Evolutionary conservation across 2,797 vertebrate species (phyloP).

Genomic region (Myotis vivesi): DNA sequence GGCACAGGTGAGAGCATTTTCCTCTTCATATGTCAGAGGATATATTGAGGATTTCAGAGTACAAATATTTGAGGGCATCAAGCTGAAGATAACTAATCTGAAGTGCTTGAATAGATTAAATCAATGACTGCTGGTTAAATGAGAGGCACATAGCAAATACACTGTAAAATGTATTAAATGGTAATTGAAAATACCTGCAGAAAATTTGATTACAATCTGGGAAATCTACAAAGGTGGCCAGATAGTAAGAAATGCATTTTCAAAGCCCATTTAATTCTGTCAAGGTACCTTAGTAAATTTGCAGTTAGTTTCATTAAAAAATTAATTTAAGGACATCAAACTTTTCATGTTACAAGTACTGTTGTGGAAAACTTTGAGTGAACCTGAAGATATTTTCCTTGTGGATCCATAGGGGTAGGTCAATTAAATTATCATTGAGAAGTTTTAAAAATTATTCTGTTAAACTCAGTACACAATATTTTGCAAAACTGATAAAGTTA

Average conservation of each 20-base stretch:
- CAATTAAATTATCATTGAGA: conserved; percentile 16
- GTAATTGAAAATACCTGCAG: conserved; percentile 71
- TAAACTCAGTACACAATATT: not conserved
- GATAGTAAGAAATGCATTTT: conserved; percentile 65
- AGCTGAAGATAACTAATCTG: not conserved
- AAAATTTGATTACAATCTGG: conserved; percentile 65
- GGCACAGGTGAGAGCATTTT: not conserved
- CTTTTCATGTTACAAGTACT: conserved; percentile 38
- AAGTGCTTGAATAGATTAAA: conserved; percentile 55
- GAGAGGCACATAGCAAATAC: conserved; percentile 61
- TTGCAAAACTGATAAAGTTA: not conserved
- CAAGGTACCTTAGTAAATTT: conserved; percentile 59
- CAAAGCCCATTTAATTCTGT: conserved; percentile 60
- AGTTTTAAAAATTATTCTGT: not conserved
- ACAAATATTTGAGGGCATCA: conserved; percentile 40
- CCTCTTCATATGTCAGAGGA: not conserved
- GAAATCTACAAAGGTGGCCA: conserved; percentile 52
- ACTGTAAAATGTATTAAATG: conserved; percentile 67
- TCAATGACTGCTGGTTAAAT: conserved; percentile 60
- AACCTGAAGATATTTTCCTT: not conserved
- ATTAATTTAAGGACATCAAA: conserved; percentile 63
- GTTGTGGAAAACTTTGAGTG: conserved; percentile 8
- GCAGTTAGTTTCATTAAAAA: conserved; percentile 66
- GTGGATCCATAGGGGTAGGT: not conserved
- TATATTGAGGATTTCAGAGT: conserved; percentile 28